Evolutionary conservation across 2,797 vertebrate species (phyloP).

Genomic region (Gouania willdenowi): DNA sequence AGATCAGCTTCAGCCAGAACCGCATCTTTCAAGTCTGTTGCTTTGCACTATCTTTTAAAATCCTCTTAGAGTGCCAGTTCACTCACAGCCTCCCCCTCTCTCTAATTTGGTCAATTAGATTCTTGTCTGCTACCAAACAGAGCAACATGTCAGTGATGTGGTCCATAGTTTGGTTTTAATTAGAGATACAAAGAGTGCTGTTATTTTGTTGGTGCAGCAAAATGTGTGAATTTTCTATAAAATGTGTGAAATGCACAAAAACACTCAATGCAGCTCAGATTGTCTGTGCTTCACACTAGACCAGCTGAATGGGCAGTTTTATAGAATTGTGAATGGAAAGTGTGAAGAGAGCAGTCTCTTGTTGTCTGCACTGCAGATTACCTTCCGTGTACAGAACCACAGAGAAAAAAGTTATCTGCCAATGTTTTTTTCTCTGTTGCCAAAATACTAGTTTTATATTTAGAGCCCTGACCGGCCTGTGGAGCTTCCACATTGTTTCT

Average conservation of each 20-base stretch:
- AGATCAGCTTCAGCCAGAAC: slow-evolving; percentile 44
- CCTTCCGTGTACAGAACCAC: background rate
- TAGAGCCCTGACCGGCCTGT: no score
- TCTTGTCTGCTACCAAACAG: slow-evolving; percentile 19
- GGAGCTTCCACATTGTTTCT: background rate
- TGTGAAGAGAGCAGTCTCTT: slow-evolving; percentile 26
- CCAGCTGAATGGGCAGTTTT: slow-evolving; percentile 17
- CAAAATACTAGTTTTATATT: no score
- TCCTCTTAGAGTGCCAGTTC: slow-evolving; percentile 30
- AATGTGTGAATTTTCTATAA: slow-evolving; percentile 9
- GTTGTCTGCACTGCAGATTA: background rate
- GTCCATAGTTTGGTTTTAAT: slow-evolving; percentile 30
- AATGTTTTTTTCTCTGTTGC: slow-evolving; percentile 2
- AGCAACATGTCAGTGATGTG: slow-evolving; percentile 29
- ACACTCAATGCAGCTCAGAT: slow-evolving; percentile 1
- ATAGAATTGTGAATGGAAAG: slow-evolving; percentile 26
- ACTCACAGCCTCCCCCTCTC: slow-evolving; percentile 22
- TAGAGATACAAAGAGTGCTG: background rate
- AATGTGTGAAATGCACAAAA: slow-evolving; percentile 10
- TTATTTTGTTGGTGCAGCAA: background rate
- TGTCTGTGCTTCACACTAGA: background rate
- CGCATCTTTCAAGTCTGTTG: slow-evolving; percentile 43
- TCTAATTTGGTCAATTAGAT: slow-evolving; percentile 67
- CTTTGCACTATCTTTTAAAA: slow-evolving; percentile 51
- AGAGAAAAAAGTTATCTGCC: slow-evolving; percentile 8